These are phyloP conservation scores for Cephus rjabovi DNA, from an alignment of 2,888 invertebrate species.

Conservation along the genomic window DNA sequence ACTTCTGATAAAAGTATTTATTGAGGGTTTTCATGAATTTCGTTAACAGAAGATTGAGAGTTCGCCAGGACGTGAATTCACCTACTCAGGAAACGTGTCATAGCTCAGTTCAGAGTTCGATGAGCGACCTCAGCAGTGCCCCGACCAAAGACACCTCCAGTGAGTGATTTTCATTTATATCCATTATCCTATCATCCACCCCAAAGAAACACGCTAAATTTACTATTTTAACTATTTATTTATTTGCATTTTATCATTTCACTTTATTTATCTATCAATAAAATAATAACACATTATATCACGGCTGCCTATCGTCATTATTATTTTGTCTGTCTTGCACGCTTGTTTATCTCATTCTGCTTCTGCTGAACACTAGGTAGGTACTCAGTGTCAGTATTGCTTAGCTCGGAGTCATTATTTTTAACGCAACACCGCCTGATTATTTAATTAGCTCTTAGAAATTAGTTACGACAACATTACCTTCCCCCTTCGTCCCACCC, in stretches of 20 bases:
- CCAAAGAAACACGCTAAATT: not conserved
- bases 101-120: conserved; percentile 63
- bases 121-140: conserved; percentile 62
- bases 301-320: not conserved
- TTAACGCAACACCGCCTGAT: not conserved
- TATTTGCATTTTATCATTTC: not conserved
- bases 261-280: not conserved
- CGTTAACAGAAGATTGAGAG: conserved; percentile 49
- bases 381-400: not conserved
- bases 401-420: not conserved
- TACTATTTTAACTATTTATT: not conserved
- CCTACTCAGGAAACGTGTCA: conserved; percentile 63
- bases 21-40: not conserved
- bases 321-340: not conserved
- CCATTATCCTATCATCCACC: not conserved
- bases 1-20: not conserved
- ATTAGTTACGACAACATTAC: not conserved
- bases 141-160: conserved; percentile 57
- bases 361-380: not conserved
- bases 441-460: not conserved
- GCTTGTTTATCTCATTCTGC: not conserved
- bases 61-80: conserved; percentile 56
- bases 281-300: not conserved
- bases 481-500: not conserved
- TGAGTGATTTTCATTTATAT: conserved; percentile 41